Percentiles rank a stretch among this genome's conserved stretches.
These are phyloP conservation scores for Chaitophorus viminalis DNA, from an alignment of 2,888 invertebrate genomes.

Conservation along the genomic window DNA sequence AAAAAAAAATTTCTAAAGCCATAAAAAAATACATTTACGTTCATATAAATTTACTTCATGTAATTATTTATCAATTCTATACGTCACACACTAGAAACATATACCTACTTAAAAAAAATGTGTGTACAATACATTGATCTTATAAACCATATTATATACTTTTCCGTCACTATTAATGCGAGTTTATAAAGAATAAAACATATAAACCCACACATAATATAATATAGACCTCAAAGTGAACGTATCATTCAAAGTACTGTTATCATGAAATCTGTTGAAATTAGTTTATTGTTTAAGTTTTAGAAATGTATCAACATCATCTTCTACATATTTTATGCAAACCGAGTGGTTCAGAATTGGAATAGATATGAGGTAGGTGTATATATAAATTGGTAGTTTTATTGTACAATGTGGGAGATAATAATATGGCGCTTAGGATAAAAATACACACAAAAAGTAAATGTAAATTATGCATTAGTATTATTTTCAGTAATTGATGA, in stretches of 20 bases:
- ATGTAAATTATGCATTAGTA: background rate
- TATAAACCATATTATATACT: too few relatives aligned
- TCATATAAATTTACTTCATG: too few relatives aligned
- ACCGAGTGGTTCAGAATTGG: background rate
- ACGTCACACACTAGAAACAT: too few relatives aligned
- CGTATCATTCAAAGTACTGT: too few relatives aligned
- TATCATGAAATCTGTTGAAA: background rate
- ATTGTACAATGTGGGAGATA: background rate
- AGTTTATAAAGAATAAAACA: too few relatives aligned
- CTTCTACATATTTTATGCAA: background rate
- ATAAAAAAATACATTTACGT: background rate
- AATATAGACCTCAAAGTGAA: too few relatives aligned
- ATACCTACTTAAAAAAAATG: too few relatives aligned
- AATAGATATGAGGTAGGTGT: background rate
- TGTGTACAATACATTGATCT: too few relatives aligned
- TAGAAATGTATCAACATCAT: background rate
- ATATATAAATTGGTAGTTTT: background rate
- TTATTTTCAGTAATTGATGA: background rate
- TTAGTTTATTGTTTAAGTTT: background rate
- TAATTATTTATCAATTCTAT: too few relatives aligned
- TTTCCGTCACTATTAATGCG: too few relatives aligned
- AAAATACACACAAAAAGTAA: background rate
- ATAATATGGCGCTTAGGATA: background rate
- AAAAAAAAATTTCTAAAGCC: background rate
- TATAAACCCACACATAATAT: too few relatives aligned